Evolutionary conservation across 2,888 invertebrate species (phyloP).

Genomic region (Drosophila atripex): DNA sequence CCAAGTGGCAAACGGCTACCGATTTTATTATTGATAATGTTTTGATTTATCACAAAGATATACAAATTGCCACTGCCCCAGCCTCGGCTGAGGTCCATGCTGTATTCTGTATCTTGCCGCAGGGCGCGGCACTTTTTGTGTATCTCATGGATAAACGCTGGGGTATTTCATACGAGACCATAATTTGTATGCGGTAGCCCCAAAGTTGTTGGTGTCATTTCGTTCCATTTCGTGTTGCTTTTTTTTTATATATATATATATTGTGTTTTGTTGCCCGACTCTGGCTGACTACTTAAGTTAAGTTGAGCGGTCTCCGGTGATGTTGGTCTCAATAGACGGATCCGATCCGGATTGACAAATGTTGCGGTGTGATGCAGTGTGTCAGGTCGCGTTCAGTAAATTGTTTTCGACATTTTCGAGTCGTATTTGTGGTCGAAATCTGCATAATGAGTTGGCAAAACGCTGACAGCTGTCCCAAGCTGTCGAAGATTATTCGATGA

Average conservation of each 20-base stretch:
- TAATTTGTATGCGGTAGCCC: conserved; percentile 48
- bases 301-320: conserved; percentile 17
- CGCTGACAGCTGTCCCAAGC: conserved; percentile 63
- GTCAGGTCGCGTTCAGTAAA: conserved; percentile 40
- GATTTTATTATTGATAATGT: conserved; percentile 81
- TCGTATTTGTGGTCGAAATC: conserved; percentile 59
- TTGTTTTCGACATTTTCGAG: conserved; percentile 43
- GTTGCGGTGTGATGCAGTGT: conserved; percentile 11
- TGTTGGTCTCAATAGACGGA: conserved; percentile 25
- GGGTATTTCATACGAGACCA: conserved; percentile 31
- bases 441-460: conserved; percentile 60
- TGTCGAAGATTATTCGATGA: conserved; percentile 46
- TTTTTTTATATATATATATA: background rate
- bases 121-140: conserved; percentile 47
- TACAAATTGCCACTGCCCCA: conserved; percentile 67
- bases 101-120: conserved; percentile 38
- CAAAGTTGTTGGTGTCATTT: conserved; percentile 25
- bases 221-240: conserved; percentile 11
- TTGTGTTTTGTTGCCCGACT: conserved; percentile 16
- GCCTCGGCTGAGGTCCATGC: conserved; percentile 24
- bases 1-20: conserved; percentile 79
- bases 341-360: conserved; percentile 37
- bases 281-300: conserved; percentile 14
- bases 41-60: conserved; percentile 80
- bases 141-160: conserved; percentile 30